phyloP scores from a whole-genome alignment of 2,888 invertebrate species.

The Drosophila anomalata region DNA sequence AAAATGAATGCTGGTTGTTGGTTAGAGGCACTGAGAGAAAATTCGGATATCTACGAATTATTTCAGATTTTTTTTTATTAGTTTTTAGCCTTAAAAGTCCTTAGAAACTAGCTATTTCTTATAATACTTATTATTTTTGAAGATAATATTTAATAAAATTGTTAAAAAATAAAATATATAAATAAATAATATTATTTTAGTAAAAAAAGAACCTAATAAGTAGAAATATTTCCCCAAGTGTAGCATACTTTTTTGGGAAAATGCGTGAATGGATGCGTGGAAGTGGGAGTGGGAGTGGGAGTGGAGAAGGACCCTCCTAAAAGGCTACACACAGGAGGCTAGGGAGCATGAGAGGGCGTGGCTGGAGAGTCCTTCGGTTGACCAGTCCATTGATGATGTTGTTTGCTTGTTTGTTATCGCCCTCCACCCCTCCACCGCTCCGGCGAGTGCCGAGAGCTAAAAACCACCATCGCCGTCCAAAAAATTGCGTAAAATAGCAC shows the following conservation, averaged over 20 bases:
- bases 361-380: conserved; percentile 11
- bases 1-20: conserved; percentile 39
- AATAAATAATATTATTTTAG: no score
- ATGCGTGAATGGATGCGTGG: conserved; percentile 3
- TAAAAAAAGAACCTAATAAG: no score
- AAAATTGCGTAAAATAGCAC: conserved; percentile 50
- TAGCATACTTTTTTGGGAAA: conserved; percentile 3
- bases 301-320: background rate
- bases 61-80: background rate
- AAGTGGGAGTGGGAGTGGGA: no score
- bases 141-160: no score
- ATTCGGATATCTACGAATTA: background rate
- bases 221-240: background rate
- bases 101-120: no score
- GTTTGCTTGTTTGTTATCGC: conserved; percentile 41
- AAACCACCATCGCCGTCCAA: conserved; percentile 1
- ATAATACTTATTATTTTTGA: no score
- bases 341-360: background rate
- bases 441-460: background rate
- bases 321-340: no score
- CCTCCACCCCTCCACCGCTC: background rate
- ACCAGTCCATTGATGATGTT: conserved; percentile 48
- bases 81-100: background rate
- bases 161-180: no score
- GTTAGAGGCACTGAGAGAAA: conserved; percentile 16